A percentile compares a stretch with the other conserved stretches of the same genome.
Conservation (phyloP, 2,113 vertebrate genomes). For the Neotoma lepida region DNA sequence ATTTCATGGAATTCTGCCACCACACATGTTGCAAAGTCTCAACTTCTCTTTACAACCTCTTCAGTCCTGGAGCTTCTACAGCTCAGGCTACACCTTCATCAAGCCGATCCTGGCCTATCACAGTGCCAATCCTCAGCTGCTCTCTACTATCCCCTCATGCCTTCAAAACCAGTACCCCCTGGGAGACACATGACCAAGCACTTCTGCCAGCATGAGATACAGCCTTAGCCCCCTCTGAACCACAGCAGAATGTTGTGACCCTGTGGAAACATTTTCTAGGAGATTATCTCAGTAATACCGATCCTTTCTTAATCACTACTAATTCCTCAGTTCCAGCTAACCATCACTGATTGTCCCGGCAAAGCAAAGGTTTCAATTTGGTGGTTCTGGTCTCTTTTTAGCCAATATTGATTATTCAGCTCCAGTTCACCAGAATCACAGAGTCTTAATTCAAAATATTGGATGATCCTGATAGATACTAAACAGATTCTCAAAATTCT, state of each 20-base stretch:
- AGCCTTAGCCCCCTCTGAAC: background rate
- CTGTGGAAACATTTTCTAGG: background rate
- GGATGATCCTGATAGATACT: background rate
- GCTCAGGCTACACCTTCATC: background rate
- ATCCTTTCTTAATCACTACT: background rate
- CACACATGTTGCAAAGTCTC: background rate
- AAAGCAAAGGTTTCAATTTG: background rate
- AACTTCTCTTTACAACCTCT: background rate
- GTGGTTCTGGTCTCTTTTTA: background rate
- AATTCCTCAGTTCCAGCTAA: background rate
- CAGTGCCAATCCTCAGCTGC: background rate
- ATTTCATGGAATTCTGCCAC: background rate
- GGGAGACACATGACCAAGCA: background rate
- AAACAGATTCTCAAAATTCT: background rate
- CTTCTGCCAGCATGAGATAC: background rate
- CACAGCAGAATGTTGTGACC: background rate
- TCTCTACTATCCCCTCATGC: background rate
- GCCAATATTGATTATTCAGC: background rate
- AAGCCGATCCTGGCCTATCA: background rate
- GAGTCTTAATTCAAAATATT: background rate
- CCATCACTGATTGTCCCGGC: background rate
- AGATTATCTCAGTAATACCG: background rate
- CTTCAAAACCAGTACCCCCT: background rate
- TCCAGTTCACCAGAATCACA: background rate
- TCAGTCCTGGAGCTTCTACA: background rate